A percentile compares a stretch with the other conserved stretches of the same genome.
These are phyloP conservation scores for Drosophila pseudotakahashii DNA, from an alignment of 2,888 invertebrate genomes.

Conservation along the genomic window DNA sequence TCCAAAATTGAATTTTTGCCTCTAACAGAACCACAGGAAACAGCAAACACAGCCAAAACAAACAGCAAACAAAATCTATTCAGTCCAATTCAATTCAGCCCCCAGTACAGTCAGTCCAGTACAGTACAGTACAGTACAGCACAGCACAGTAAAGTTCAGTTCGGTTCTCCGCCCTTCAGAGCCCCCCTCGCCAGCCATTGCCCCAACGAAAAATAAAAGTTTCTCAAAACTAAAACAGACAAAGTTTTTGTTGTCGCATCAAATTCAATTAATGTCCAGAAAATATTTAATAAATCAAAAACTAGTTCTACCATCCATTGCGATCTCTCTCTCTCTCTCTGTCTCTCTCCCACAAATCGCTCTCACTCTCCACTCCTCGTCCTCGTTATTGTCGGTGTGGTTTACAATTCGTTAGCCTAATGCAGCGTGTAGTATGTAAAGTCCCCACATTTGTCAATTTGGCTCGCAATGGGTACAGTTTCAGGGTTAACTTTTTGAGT, in stretches of 20 bases:
- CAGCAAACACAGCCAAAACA: conserved; percentile 19
- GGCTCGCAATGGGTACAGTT: conserved; percentile 30
- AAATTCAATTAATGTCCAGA: conserved; percentile 73
- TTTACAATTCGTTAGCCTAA: conserved; percentile 45
- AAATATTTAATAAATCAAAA: conserved; percentile 66
- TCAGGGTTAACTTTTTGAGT: conserved; percentile 2
- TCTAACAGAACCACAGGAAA: conserved; percentile 35
- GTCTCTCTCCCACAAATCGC: conserved; percentile 22
- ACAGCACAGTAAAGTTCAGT: conserved; percentile 21
- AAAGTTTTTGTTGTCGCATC: conserved; percentile 73
- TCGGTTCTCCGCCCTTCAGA: conserved; percentile 41
- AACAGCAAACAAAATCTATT: conserved; percentile 27
- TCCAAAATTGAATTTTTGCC: conserved; percentile 51
- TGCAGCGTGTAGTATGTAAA: conserved; percentile 53
- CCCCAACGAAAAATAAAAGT: conserved; percentile 54
- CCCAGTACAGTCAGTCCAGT: conserved; percentile 19
- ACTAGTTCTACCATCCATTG: conserved; percentile 58
- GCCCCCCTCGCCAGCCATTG: conserved; percentile 64
- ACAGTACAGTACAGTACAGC: conserved; percentile 19
- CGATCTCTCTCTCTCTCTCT: conserved; percentile 30
- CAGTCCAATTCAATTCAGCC: conserved; percentile 22
- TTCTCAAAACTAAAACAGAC: conserved; percentile 58
- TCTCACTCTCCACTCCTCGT: conserved; percentile 32
- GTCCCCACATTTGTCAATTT: conserved; percentile 42
- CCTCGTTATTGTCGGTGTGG: conserved; percentile 70